A percentile compares a stretch with the other conserved stretches of the same genome.
Evolutionary conservation across 2,797 vertebrate genomes (phyloP).

Genomic region (Lindbergichthys nudifrons): DNA sequence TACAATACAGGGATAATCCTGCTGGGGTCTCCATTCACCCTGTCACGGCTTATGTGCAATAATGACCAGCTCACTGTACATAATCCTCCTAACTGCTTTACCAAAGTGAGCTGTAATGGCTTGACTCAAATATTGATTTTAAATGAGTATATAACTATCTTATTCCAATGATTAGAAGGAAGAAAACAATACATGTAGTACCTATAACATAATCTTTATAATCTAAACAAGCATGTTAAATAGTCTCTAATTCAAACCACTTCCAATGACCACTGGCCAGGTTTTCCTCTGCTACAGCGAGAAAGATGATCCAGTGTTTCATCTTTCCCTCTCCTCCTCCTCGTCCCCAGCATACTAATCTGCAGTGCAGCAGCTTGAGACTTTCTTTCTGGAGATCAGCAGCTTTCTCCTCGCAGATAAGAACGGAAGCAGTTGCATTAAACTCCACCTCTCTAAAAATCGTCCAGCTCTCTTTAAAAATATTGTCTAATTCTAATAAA

Average conservation of each 20-base stretch:
- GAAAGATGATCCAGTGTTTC: not conserved
- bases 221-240: not conserved
- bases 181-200: not conserved
- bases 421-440: not conserved
- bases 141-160: not conserved
- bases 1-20: conserved; percentile 70
- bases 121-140: conserved; percentile 23
- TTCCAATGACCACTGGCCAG: not conserved
- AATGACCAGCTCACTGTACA: conserved; percentile 63
- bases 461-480: no score
- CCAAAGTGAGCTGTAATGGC: conserved; percentile 28
- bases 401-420: conserved; percentile 9
- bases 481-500: not conserved
- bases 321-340: not conserved
- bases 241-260: not conserved
- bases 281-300: not conserved
- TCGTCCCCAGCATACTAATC: not conserved
- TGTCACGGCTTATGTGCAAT: conserved; percentile 53
- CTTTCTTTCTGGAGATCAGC: conserved; percentile 11
- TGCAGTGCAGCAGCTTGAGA: conserved; percentile 14
- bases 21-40: conserved; percentile 50
- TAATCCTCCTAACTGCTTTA: conserved; percentile 54
- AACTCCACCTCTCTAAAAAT: not conserved
- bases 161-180: not conserved
- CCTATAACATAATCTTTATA: not conserved